Percentiles rank a stretch among this genome's conserved stretches.
These are phyloP conservation scores for Drosophila simulans DNA, from an alignment of 1,140 invertebrate species.

Conservation along the genomic window DNA sequence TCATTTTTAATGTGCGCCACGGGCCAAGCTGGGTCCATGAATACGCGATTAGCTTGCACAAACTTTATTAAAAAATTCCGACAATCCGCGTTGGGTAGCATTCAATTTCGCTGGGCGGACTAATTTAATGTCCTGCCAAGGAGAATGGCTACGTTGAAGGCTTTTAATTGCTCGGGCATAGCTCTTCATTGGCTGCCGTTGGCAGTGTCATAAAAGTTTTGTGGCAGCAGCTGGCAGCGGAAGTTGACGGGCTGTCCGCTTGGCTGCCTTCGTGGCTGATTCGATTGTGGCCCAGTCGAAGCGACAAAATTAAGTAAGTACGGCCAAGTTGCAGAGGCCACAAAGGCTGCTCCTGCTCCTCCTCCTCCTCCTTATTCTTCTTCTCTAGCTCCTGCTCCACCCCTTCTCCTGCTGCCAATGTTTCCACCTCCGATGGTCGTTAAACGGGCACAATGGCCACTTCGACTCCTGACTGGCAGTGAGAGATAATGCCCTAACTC, in stretches of 20 bases:
- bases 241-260: constrained; percentile 36
- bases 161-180: constrained; percentile 37
- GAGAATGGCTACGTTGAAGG: constrained; percentile 26
- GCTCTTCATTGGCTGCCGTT: constrained; percentile 37
- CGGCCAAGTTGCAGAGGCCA: constrained; percentile 27
- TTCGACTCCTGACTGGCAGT: constrained; percentile 27
- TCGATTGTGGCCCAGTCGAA: constrained; percentile 36
- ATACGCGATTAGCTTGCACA: constrained; percentile 47
- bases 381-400: neutral
- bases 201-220: constrained; percentile 56
- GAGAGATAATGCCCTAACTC: constrained; percentile 11
- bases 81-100: constrained; percentile 15
- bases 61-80: constrained; percentile 49
- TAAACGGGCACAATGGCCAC: constrained; percentile 47
- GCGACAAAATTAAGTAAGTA: constrained; percentile 52
- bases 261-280: constrained; percentile 42
- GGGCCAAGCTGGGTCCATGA: constrained; percentile 45
- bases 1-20: constrained; percentile 55
- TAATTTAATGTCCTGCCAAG: constrained; percentile 40
- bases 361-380: constrained; percentile 1
- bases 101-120: constrained; percentile 26
- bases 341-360: constrained; percentile 14
- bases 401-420: neutral
- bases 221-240: constrained; percentile 34
- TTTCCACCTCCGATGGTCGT: constrained; percentile 22